phyloP scores from a whole-genome alignment of 1,140 invertebrate genomes.

The Sitophilus oryzae region DNA sequence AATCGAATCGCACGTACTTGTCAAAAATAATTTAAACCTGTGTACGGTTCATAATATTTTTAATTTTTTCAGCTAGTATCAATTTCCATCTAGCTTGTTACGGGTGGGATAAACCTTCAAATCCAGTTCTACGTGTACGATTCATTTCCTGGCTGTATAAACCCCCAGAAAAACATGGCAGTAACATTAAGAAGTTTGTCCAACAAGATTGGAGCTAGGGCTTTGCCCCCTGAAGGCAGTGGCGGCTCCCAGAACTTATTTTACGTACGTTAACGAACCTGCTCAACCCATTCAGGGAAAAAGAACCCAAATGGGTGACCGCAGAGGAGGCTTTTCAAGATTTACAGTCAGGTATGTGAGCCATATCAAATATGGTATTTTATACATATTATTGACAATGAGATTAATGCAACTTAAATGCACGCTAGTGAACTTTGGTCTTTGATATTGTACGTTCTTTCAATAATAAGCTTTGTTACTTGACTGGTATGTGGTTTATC shows the following conservation, averaged over 20 bases:
- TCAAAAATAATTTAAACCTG: too few relatives aligned
- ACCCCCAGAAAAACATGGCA: conserved; percentile 10
- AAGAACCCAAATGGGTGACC: conserved; percentile 44
- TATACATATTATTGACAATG: neutral
- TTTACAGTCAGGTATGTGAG: conserved; percentile 45
- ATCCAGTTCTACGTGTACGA: neutral
- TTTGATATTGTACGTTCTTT: too few relatives aligned
- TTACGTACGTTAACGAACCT: conserved; percentile 50
- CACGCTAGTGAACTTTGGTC: neutral
- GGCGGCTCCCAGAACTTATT: conserved; percentile 44
- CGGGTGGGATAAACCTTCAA: neutral
- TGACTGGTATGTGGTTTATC: too few relatives aligned
- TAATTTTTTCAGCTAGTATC: neutral
- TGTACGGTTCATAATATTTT: neutral
- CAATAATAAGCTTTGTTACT: too few relatives aligned
- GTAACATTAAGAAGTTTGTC: conserved; percentile 13
- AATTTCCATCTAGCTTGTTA: neutral
- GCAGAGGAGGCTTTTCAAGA: conserved; percentile 45
- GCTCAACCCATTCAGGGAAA: conserved; percentile 41
- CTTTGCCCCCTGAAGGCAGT: conserved; percentile 12
- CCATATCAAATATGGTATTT: neutral
- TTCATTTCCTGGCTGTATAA: neutral
- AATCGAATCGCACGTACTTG: too few relatives aligned
- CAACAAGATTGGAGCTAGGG: conserved; percentile 5
- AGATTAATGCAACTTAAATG: neutral